Conservation (phyloP, 2,113 vertebrate genomes). For the Nothobranchius kuhntae region DNA sequence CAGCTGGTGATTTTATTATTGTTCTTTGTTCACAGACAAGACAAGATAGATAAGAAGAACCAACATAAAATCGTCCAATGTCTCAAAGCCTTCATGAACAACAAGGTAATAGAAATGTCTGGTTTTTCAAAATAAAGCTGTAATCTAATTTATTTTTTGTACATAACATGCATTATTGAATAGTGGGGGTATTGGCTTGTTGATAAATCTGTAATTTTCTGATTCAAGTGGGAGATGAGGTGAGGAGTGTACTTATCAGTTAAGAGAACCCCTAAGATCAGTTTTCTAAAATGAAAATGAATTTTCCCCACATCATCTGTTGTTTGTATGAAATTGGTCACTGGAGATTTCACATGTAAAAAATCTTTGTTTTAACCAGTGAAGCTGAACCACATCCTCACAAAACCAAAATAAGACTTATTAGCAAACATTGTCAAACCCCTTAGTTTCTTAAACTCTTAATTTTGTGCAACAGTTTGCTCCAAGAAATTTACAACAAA, state of each 20-base stretch:
- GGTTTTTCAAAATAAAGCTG: not conserved
- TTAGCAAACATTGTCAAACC: not conserved
- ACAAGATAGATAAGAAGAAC: conserved; percentile 89
- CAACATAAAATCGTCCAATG: conserved; percentile 97
- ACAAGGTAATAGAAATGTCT: conserved; percentile 84
- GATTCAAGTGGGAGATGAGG: not conserved
- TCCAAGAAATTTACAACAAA: too few relatives aligned
- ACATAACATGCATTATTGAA: too few relatives aligned
- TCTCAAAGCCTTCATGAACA: conserved; percentile 98
- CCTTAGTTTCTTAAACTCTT: not conserved
- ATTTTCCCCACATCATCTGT: conserved; percentile 1
- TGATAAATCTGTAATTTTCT: not conserved
- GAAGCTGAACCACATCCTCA: conserved; percentile 16
- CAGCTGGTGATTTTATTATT: not conserved
- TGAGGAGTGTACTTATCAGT: too few relatives aligned
- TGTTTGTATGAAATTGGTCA: conserved; percentile 30
- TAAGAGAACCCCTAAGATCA: too few relatives aligned
- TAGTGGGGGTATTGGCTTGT: not conserved
- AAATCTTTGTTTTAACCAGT: not conserved
- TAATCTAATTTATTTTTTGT: too few relatives aligned
- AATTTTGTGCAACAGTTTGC: not conserved
- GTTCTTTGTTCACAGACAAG: conserved; percentile 80
- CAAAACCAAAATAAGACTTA: not conserved
- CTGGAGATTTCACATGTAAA: conserved; percentile 30
- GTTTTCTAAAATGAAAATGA: too few relatives aligned